Conservation (phyloP, 2,888 invertebrate genomes). For the Hecatera dysodea region DNA sequence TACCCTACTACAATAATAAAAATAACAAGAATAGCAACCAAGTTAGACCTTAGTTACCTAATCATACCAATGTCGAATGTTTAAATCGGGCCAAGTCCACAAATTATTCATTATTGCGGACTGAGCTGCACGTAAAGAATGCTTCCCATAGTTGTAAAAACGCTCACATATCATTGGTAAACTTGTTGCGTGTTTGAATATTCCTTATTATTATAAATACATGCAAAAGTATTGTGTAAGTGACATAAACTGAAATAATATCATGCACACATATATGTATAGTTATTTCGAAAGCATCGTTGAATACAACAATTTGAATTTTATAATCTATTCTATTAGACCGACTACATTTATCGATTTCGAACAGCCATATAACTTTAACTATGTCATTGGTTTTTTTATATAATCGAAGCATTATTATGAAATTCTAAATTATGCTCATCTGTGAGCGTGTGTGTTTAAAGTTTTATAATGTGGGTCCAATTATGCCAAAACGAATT, state of each 20-base stretch:
- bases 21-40: constrained; percentile 34
- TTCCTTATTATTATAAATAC: constrained; percentile 28
- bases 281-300: constrained; percentile 33
- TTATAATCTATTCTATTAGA: constrained; percentile 18
- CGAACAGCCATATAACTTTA: constrained; percentile 14
- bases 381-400: constrained; percentile 37
- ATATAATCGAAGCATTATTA: constrained; percentile 41
- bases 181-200: constrained; percentile 29
- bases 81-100: constrained; percentile 47
- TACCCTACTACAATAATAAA: constrained; percentile 20
- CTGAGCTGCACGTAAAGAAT: constrained; percentile 42
- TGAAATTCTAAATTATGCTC: constrained; percentile 34
- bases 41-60: constrained; percentile 40
- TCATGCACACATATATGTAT: constrained; percentile 8
- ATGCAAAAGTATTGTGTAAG: constrained; percentile 42
- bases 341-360: constrained; percentile 19
- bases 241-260: constrained; percentile 31
- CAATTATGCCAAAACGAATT: constrained; percentile 22
- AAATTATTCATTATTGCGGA: constrained; percentile 52
- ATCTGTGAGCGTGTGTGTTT: constrained; percentile 12
- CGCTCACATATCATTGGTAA: constrained; percentile 26
- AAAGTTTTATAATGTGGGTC: constrained; percentile 35
- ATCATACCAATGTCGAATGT: constrained; percentile 45
- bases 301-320: constrained; percentile 18
- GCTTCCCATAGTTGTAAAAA: constrained; percentile 50